Conservation (phyloP, 2,113 vertebrate genomes). For the Abramis brama region DNA sequence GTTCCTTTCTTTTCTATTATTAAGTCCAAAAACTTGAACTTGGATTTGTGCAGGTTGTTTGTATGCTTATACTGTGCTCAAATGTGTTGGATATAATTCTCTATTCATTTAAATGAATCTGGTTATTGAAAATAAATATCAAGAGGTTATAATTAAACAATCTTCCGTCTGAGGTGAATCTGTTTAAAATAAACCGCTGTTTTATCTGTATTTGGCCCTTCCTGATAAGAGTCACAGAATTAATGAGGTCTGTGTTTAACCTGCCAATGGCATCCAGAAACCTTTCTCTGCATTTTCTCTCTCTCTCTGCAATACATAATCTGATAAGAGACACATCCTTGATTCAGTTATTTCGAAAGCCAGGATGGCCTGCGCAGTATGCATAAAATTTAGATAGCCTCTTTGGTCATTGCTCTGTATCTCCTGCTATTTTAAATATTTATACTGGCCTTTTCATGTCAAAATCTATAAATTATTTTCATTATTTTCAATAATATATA, state of each 20-base stretch:
- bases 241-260: slow-evolving; percentile 17
- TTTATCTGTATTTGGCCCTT: slow-evolving; percentile 2
- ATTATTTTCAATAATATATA: too few species aligned
- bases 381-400: background rate
- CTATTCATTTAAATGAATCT: background rate
- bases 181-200: background rate
- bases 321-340: background rate
- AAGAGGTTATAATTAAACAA: background rate
- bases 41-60: background rate
- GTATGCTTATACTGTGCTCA: background rate
- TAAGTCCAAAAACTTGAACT: background rate
- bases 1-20: slow-evolving; percentile 33
- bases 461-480: background rate
- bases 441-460: background rate
- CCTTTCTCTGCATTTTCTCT: background rate
- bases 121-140: background rate
- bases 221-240: background rate
- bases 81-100: background rate
- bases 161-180: background rate
- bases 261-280: background rate
- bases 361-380: background rate
- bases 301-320: background rate
- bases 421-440: background rate
- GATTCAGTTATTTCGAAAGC: background rate
- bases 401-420: background rate